Base-by-base conservation (phyloP, 92 coral and sea anemone genomes). In the Montipora capitata region DNA sequence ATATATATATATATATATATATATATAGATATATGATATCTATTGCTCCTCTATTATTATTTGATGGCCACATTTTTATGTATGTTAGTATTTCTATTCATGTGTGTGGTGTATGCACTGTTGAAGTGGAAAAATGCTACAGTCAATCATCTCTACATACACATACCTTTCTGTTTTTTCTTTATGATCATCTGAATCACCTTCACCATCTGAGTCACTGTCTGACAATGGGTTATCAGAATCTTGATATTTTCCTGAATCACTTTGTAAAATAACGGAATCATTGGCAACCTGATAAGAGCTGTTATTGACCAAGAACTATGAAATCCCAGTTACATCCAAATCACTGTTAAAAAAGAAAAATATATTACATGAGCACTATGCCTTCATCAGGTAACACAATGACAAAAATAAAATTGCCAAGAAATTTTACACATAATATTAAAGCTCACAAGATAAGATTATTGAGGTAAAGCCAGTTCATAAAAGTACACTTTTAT, bases 41-140 rank as follows among this genome's bases (percentile, higher is more conserved):
- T 57, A 57, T 16, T 57, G 0, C 14, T 57, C 63, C 63, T 57
- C 63, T 8, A 57, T 11, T 57, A 57, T 57, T 57, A 57, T 45
- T 57, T 57, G 63, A 57, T 57, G 63, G 63, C 14, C 18, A 57
- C 15, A 57, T 57, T 45, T 45, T 45, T 45, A 45, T 45, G 9
- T 45, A 45, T 57, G 63, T 57, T 10, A 14, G 63, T 57, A 57
- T 57, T 57, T 57, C 14, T 57, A 57, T 57, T 11, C 63, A 57
- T 57, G 63, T 57, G 63, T 57, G 13, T 57, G 18, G 63, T 57
- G 63, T 57, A 57, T 57, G 16, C 63, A 57, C 1, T 57, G 63
- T 57, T 14, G 63, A 57, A 57, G 63, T 57, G 63, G 63, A n/a
- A n/a, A n/a, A n/a, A n/a, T 57, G 63, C 63, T 57, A 57, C 63